Evolutionary conservation across 2,888 invertebrate species (phyloP).

Genomic region (Phalera bucephala): DNA sequence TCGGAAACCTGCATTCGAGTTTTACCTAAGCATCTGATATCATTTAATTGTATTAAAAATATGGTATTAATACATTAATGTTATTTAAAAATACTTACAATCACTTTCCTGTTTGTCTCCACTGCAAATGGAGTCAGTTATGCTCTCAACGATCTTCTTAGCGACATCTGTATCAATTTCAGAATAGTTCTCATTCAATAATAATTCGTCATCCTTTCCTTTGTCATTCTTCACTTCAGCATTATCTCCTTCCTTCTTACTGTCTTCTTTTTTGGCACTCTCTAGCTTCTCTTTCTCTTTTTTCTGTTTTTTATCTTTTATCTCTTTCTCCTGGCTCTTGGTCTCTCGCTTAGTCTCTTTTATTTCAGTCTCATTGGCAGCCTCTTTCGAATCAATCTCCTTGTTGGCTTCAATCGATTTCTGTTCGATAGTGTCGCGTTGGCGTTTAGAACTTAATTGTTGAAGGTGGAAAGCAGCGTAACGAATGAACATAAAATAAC

Average conservation of each 20-base stretch:
- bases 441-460: constrained; percentile 89
- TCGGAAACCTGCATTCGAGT: too few species aligned
- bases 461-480: constrained; percentile 98
- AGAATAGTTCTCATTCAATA: constrained; percentile 73
- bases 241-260: constrained; percentile 37
- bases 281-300: constrained; percentile 57
- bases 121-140: constrained; percentile 89
- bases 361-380: constrained; percentile 53
- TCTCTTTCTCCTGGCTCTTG: constrained; percentile 55
- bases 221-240: constrained; percentile 46
- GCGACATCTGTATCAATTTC: constrained; percentile 91
- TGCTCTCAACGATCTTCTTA: constrained; percentile 95
- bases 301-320: constrained; percentile 54
- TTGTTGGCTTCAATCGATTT: constrained; percentile 71
- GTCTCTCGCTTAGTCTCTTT: constrained; percentile 33
- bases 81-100: constrained; percentile 60
- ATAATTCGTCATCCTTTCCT: constrained; percentile 57
- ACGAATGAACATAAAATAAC: constrained; percentile 98
- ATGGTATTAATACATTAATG: too few species aligned
- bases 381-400: constrained; percentile 52
- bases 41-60: too few species aligned
- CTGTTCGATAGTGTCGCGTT: constrained; percentile 63
- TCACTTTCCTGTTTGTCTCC: constrained; percentile 89
- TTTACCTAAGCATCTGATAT: too few species aligned
- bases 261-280: constrained; percentile 55